These are phyloP conservation scores for Limnothrissa miodon DNA, from an alignment of 2,113 vertebrate species.

Conservation along the genomic window DNA sequence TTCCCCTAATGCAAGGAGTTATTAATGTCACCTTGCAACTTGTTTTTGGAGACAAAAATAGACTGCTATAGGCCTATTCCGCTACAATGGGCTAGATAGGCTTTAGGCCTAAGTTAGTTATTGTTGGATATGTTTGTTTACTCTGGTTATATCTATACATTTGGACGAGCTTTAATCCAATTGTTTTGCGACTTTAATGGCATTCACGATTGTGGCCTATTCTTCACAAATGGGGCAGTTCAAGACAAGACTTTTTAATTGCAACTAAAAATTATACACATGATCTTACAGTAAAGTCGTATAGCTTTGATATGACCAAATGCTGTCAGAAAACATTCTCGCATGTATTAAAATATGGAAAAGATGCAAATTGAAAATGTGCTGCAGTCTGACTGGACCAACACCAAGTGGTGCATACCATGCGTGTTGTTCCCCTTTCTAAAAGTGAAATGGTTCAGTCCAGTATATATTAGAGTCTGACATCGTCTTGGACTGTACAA, in stretches of 20 bases:
- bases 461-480: constrained; percentile 67
- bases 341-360: background rate
- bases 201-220: too few relatives aligned
- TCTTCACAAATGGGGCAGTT: too few relatives aligned
- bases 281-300: too few relatives aligned
- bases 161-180: too few relatives aligned
- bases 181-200: too few relatives aligned
- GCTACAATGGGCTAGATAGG: too few relatives aligned
- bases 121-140: background rate
- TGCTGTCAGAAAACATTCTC: background rate
- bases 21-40: background rate
- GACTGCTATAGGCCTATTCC: too few relatives aligned
- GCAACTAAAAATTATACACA: too few relatives aligned
- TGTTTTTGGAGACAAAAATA: background rate
- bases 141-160: too few relatives aligned
- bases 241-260: too few relatives aligned
- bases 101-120: too few relatives aligned
- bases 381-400: background rate
- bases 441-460: constrained; percentile 71
- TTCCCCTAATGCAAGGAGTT: background rate
- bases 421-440: constrained; percentile 6
- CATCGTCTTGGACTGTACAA: background rate
- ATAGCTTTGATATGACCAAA: too few relatives aligned
- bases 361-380: background rate
- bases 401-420: constrained; percentile 20